These are phyloP conservation scores for Hemiscyllium ocellatum DNA, from an alignment of 2,113 vertebrate genomes.

Conservation along the genomic window DNA sequence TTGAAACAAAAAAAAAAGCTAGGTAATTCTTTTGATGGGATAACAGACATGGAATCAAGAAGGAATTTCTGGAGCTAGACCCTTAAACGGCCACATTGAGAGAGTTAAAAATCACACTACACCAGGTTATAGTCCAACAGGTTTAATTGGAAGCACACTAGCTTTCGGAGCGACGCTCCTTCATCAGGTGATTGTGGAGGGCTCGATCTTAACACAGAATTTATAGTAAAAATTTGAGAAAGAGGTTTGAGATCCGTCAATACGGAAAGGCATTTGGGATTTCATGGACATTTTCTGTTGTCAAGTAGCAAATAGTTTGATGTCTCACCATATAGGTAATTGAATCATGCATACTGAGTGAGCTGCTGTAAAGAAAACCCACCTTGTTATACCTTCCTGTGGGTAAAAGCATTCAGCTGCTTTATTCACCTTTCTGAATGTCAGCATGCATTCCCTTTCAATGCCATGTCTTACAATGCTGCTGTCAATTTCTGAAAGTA, in stretches of 20 bases:
- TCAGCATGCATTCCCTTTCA: not conserved
- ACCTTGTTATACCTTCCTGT: not conserved
- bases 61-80: not conserved
- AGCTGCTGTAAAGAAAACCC: not conserved
- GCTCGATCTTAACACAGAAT: no score
- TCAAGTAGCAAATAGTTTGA: constrained; percentile 10
- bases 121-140: no score
- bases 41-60: not conserved
- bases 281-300: not conserved
- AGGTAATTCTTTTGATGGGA: not conserved
- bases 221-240: no score
- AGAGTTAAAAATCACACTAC: no score
- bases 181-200: no score
- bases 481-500: not conserved
- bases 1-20: not conserved
- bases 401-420: not conserved
- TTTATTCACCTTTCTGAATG: not conserved
- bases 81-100: no score
- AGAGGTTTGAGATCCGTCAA: not conserved
- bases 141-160: no score
- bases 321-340: not conserved
- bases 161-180: no score
- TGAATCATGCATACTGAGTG: not conserved
- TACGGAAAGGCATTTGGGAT: not conserved
- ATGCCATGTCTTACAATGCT: not conserved